These are phyloP conservation scores for Pseudocheirus occidentalis DNA, from an alignment of 2,797 vertebrate species.

Conservation along the genomic window DNA sequence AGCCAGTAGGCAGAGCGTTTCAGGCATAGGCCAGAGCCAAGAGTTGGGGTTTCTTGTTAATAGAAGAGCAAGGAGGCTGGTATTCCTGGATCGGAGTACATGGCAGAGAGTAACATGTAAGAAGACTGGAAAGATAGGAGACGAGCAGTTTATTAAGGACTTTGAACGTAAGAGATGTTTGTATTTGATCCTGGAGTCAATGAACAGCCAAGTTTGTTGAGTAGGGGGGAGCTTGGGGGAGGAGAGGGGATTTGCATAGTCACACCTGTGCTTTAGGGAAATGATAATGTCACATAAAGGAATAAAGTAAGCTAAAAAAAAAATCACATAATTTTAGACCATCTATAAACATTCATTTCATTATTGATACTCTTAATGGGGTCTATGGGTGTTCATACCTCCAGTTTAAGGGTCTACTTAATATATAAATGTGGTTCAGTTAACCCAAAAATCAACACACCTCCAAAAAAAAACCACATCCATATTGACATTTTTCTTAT, in stretches of 20 bases:
- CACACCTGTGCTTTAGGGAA: neutral
- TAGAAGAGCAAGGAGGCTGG: neutral
- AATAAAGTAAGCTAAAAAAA: neutral
- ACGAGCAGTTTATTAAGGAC: neutral
- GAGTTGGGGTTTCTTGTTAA: neutral
- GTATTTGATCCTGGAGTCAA: neutral
- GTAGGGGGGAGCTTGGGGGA: neutral
- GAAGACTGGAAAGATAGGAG: neutral
- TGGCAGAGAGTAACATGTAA: neutral
- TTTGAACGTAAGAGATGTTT: neutral
- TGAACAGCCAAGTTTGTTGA: neutral
- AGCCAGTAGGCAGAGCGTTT: neutral
- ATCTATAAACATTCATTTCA: neutral
- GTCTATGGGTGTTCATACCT: neutral
- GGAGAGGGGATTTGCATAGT: neutral
- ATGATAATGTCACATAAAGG: neutral
- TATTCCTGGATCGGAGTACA: neutral
- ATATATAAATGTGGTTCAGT: neutral
- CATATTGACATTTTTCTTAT: neutral
- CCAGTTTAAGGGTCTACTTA: neutral
- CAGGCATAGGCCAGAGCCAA: neutral
- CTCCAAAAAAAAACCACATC: neutral
- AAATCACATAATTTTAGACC: neutral
- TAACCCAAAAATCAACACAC: neutral
- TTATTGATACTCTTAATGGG: neutral